These are phyloP conservation scores for Drosophila saltans DNA, from an alignment of 1,140 invertebrate genomes.

Conservation along the genomic window DNA sequence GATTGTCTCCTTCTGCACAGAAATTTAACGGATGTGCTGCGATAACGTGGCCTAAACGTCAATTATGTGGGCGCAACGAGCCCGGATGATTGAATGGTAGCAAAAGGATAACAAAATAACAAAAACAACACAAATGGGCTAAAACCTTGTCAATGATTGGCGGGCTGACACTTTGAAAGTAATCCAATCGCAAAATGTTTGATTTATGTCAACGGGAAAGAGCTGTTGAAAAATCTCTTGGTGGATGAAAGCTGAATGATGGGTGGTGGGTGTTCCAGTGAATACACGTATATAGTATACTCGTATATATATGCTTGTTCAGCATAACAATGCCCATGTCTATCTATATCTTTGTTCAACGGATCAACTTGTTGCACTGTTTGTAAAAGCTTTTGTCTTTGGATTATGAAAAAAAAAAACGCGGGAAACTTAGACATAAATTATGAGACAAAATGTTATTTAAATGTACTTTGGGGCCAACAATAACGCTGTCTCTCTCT, in stretches of 20 bases:
- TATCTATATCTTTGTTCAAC: too few species aligned
- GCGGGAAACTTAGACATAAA: too few species aligned
- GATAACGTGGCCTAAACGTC: slow-evolving; percentile 56
- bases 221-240: neutral
- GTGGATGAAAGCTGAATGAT: neutral
- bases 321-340: too few species aligned
- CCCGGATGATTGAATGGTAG: slow-evolving; percentile 69
- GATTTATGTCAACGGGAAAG: slow-evolving; percentile 69
- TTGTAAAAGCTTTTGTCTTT: too few species aligned
- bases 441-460: too few species aligned
- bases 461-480: too few species aligned
- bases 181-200: slow-evolving; percentile 67
- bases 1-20: slow-evolving; percentile 15
- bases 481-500: too few species aligned
- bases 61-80: slow-evolving; percentile 58
- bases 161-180: slow-evolving; percentile 60
- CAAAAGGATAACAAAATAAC: slow-evolving; percentile 46
- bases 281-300: too few species aligned
- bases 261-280: neutral
- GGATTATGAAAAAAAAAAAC: too few species aligned
- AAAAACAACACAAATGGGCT: slow-evolving; percentile 38
- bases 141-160: slow-evolving; percentile 57
- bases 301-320: too few species aligned
- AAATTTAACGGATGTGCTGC: slow-evolving; percentile 30
- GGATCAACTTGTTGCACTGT: too few species aligned